Conservation (phyloP, 2,888 invertebrate genomes). For the Diplazon laetatorius region DNA sequence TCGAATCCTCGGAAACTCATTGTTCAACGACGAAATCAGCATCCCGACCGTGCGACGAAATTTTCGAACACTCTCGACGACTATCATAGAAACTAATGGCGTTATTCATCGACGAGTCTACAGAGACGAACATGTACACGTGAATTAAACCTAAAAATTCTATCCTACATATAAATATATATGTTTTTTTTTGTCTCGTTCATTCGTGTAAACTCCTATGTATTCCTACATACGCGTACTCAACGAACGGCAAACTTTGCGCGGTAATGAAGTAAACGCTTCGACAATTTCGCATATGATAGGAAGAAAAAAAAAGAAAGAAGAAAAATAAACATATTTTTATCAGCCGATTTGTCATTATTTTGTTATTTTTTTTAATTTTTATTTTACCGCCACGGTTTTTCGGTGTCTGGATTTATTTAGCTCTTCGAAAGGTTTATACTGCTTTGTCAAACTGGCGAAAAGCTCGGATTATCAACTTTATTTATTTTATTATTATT, state of each 20-base stretch:
- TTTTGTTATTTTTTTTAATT: conserved; percentile 16
- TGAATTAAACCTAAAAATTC: conserved; percentile 43
- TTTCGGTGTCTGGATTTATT: conserved; percentile 19
- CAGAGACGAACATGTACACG: conserved; percentile 51
- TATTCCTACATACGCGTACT: conserved; percentile 35
- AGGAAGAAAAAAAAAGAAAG: no score
- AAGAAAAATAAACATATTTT: no score
- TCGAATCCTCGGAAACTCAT: conserved; percentile 8
- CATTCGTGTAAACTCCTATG: conserved; percentile 41
- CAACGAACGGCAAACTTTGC: conserved; percentile 31
- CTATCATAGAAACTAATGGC: conserved; percentile 45
- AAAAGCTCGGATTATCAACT: conserved; percentile 22
- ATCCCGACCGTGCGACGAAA: neutral
- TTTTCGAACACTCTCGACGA: neutral
- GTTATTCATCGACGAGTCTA: conserved; percentile 49
- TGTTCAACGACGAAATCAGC: conserved; percentile 1
- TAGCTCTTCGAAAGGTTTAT: neutral
- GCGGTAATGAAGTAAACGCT: conserved; percentile 23
- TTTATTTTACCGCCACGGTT: conserved; percentile 15
- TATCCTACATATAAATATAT: conserved; percentile 62
- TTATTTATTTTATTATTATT: no score
- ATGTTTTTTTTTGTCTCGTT: conserved; percentile 52
- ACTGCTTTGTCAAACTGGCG: conserved; percentile 21
- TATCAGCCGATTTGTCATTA: conserved; percentile 27
- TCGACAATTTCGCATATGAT: conserved; percentile 38